A percentile compares a stretch with the other conserved stretches of the same genome.
These are phyloP conservation scores for Pomacea maculata DNA, from an alignment of 1,140 invertebrate genomes.

Conservation along the genomic window DNA sequence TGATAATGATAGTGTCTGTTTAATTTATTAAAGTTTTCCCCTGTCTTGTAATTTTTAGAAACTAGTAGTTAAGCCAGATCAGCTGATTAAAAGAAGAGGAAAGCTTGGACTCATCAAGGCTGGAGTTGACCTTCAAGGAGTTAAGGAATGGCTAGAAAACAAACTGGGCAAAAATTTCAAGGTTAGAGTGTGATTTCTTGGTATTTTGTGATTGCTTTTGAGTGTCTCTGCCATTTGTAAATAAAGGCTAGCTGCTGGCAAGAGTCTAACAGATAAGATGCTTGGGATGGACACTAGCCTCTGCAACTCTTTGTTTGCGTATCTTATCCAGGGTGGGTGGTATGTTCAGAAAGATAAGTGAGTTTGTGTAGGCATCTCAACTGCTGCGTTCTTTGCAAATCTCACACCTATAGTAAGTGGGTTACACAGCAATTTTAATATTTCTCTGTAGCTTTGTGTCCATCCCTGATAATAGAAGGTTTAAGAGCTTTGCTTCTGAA, in stretches of 20 bases:
- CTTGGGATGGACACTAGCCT: too few relatives aligned
- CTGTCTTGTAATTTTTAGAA: constrained; percentile 69
- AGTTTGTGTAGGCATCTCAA: too few relatives aligned
- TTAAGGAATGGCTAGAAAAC: constrained; percentile 88
- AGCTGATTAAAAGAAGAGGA: constrained; percentile 96
- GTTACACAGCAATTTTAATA: not conserved
- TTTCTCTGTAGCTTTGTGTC: constrained; percentile 9
- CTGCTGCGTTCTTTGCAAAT: too few relatives aligned
- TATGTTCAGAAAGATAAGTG: too few relatives aligned
- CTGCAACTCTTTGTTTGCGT: too few relatives aligned
- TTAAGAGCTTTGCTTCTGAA: not conserved
- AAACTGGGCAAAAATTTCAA: constrained; percentile 87
- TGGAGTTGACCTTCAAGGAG: constrained; percentile 81
- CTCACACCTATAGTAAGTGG: not conserved
- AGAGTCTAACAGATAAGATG: too few relatives aligned
- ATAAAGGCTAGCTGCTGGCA: too few relatives aligned
- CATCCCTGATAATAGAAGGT: too few relatives aligned
- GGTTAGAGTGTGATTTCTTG: constrained; percentile 60
- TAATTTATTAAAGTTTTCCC: not conserved
- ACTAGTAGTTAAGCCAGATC: constrained; percentile 98
- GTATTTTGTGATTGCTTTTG: too few relatives aligned
- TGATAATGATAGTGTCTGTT: too few relatives aligned
- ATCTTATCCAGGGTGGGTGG: too few relatives aligned
- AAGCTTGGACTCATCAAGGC: constrained; percentile 98
- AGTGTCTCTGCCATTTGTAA: too few relatives aligned